These are phyloP conservation scores for Rhinichthys osculus DNA, from an alignment of 2,797 vertebrate species.

Conservation along the genomic window DNA sequence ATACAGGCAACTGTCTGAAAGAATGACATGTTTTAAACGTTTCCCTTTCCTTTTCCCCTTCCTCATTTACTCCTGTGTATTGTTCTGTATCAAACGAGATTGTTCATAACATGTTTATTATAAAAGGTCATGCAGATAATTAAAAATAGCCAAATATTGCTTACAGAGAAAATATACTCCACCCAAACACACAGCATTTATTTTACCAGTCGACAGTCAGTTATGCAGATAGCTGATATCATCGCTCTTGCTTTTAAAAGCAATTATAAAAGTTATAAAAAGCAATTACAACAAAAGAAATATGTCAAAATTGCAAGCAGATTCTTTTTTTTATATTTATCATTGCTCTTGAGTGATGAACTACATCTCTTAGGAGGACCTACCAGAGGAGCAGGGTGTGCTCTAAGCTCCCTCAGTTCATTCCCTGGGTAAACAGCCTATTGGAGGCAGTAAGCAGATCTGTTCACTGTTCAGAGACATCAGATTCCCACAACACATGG, in stretches of 20 bases:
- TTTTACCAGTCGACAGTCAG: neutral
- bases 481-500: constrained; percentile 43
- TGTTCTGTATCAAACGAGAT: constrained; percentile 38
- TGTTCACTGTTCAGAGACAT: constrained; percentile 41
- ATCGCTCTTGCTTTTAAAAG: neutral
- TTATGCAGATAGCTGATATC: neutral
- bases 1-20: constrained; percentile 31
- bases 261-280: neutral
- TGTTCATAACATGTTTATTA: constrained; percentile 35
- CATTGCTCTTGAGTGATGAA: constrained; percentile 13
- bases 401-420: constrained; percentile 14
- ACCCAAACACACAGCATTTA: neutral
- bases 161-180: constrained; percentile 4
- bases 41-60: constrained; percentile 58
- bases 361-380: neutral
- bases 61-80: constrained; percentile 43
- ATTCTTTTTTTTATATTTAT: neutral
- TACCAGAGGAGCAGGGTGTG: constrained; percentile 24
- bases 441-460: constrained; percentile 43
- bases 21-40: constrained; percentile 51
- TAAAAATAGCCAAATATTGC: constrained; percentile 13
- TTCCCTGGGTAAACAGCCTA: constrained; percentile 31
- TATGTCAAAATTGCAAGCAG: neutral
- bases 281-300: neutral
- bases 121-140: constrained; percentile 1